Evolutionary conservation across 2,888 invertebrate species (phyloP).

Genomic region (Sturmia bella): DNA sequence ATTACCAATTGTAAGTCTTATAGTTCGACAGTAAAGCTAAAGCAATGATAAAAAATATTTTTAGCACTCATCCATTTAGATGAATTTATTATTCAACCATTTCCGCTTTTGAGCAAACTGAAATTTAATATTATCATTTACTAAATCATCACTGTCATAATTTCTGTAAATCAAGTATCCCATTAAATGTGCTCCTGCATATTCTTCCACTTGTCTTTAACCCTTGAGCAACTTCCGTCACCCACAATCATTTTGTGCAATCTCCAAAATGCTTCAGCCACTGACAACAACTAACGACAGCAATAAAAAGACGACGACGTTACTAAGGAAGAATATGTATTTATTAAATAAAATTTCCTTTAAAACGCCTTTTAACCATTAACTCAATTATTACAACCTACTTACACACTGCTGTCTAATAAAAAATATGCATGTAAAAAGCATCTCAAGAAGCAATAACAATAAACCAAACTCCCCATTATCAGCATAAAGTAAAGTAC

Average conservation of each 20-base stretch:
- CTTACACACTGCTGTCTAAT: slow-evolving; percentile 55
- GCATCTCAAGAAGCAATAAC: slow-evolving; percentile 59
- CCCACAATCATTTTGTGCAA: slow-evolving; percentile 50
- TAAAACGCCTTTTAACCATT: slow-evolving; percentile 71
- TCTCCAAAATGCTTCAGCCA: slow-evolving; percentile 14
- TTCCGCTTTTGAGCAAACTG: neutral
- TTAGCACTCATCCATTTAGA: too few relatives aligned
- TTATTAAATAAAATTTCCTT: slow-evolving; percentile 68
- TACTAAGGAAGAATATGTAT: slow-evolving; percentile 51
- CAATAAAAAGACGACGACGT: slow-evolving; percentile 5
- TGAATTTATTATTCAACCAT: too few relatives aligned
- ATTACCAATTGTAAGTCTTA: too few relatives aligned
- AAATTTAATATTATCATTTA: slow-evolving; percentile 40
- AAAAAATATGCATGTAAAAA: neutral
- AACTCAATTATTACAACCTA: slow-evolving; percentile 70
- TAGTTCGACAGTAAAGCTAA: too few relatives aligned
- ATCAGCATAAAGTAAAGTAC: neutral
- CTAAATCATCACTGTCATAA: slow-evolving; percentile 53
- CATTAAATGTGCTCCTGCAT: slow-evolving; percentile 32
- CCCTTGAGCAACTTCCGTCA: slow-evolving; percentile 66
- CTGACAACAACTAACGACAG: slow-evolving; percentile 43
- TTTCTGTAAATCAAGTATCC: slow-evolving; percentile 50
- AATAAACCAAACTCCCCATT: slow-evolving; percentile 65
- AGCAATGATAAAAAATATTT: too few relatives aligned
- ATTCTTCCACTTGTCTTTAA: slow-evolving; percentile 57